Evolutionary conservation across 2,113 vertebrate genomes (phyloP), one percentile per base, ranked within the genome.

Genomic region (Nasalis larvatus): DNA sequence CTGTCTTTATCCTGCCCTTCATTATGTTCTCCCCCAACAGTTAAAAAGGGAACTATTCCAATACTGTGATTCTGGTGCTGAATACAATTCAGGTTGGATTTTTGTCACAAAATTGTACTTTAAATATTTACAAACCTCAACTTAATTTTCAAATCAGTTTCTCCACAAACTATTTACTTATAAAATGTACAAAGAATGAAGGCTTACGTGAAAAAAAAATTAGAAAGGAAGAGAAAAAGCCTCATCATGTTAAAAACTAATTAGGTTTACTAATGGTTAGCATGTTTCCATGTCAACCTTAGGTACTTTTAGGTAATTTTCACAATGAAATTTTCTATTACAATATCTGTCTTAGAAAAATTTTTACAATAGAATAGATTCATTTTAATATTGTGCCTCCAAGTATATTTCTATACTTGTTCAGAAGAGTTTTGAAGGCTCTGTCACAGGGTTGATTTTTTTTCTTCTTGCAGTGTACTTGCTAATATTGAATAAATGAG

Each of bases 221-320:
- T 69, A 87, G 86, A 82, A 89, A 77, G 4, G 13, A 32, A 77
- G 49, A 42, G 63, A 16, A 84, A 54, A 49, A 76, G 2, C 6
- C 52, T 80, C 12, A 63, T 32, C 52, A 71, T 23, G 16, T 95
- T 91, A 78, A 91, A 94, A 92, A 56, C 78, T 90, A 93, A 88
- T 87, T 76, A 58, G 23, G 8, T 89, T 89, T 95, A 94, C 47
- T 73, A 86, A 73, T 37, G 18, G 32, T 42, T 96, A 56, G 80
- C 35, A 42, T 68, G 69, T 95, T 86, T 96, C 58, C 78, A 8
- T 78, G 60, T 86, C 63, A 95, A 49, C 40, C 37, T 76, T 40
- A 80, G 52, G n/a, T 85, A 95, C 89, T 94, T 96, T 91, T 8
- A 93, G 80, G 23, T 47, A 91, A 97, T 94, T 96, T 95, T 86